Conservation (phyloP, 1,140 invertebrate species). For the Nymphalis io region DNA sequence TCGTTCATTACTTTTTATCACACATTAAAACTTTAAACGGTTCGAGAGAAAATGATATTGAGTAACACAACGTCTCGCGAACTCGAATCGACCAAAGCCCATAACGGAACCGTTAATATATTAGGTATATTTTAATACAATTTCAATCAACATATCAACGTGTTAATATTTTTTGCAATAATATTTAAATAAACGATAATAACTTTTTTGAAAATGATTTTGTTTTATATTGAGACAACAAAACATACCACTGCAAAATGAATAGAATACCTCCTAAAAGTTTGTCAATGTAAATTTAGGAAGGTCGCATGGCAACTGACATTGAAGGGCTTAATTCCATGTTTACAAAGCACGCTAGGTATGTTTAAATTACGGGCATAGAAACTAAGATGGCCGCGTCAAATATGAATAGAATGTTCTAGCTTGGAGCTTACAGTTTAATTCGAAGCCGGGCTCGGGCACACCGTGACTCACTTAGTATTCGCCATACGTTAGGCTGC, state of each 20-base stretch:
- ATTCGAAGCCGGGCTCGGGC: constrained; percentile 38
- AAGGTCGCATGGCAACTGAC: constrained; percentile 14
- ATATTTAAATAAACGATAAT: too few relatives aligned
- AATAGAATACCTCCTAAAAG: too few relatives aligned
- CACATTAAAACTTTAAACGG: constrained; percentile 58
- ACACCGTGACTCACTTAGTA: constrained; percentile 63
- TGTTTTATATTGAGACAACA: too few relatives aligned
- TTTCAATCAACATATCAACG: too few relatives aligned
- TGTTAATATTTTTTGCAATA: too few relatives aligned
- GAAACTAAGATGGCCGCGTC: constrained; percentile 26
- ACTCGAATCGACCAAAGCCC: background rate
- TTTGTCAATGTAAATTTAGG: background rate
- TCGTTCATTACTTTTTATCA: constrained; percentile 72
- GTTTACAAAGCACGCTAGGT: constrained; percentile 11
- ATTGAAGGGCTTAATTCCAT: constrained; percentile 7
- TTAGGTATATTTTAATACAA: too few relatives aligned
- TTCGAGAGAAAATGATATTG: constrained; percentile 39
- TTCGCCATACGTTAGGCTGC: constrained; percentile 59
- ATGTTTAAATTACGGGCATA: constrained; percentile 29
- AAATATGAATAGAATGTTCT: constrained; percentile 50
- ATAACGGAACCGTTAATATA: background rate
- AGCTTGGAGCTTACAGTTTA: constrained; percentile 41
- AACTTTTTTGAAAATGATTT: too few relatives aligned
- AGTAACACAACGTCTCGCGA: constrained; percentile 9
- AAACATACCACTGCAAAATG: too few relatives aligned